Evolutionary conservation across 2,113 vertebrate species (phyloP), one percentile per base, ranked within the genome.

Genomic region (Callopanchax toddi): DNA sequence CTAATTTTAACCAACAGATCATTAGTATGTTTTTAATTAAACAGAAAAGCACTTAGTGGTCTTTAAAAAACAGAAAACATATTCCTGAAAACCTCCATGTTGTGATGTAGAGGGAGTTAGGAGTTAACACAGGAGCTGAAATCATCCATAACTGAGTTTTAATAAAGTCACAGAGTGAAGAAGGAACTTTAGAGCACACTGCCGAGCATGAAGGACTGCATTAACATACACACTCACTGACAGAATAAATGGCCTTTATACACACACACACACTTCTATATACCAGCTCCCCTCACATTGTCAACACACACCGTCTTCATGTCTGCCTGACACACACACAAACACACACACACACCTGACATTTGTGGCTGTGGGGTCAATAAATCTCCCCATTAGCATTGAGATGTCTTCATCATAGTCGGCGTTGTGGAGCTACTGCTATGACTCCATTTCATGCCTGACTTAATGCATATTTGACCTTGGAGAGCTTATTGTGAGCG

Each of bases 401-500:
- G 82, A 75, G 75, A 87, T 77, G 81, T 89, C 87, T 86, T 82
- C 68, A 76, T 87, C 80, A 73, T 60, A 66, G 78, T 58, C 83
- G 67, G 62, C 74, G 71, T 78, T 71, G 77, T 82, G 78, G 45
- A 78, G 64, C 79, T 82, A 48, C 67, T 6, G 71, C 73, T 78
- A 52, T 72, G 77, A 76, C 69, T 85, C 82, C 45, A 79, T 86
- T 87, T 84, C 80, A 78, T 81, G 74, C 70, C 74, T 79, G 78
- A 59, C 72, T 86, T 85, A 76, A 79, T 81, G 74, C 79, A 82
- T 80, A 79, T 81, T 64, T 91, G 89, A 91, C 89, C 90, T 89
- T 89, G 81, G 21, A 62, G 48, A 50, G 68, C 59, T 63, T 55
- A 48, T 46, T 32, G 32, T 17, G 43, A 58, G 43, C 50, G 25